Base-by-base conservation (phyloP, 2,113 vertebrate genomes). In the Phrynocephalus versicolor region DNA sequence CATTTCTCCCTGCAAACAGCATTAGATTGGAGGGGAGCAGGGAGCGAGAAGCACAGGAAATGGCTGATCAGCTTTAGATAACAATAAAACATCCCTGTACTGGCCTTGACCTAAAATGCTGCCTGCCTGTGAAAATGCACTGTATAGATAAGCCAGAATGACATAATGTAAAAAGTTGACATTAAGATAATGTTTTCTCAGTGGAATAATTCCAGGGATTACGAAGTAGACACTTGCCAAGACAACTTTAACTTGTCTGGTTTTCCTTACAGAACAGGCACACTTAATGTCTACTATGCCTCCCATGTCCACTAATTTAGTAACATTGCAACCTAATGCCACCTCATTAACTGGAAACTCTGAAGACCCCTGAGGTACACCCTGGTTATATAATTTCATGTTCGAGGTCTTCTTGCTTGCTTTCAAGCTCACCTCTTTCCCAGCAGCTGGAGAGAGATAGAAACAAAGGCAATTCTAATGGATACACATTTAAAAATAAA, bases 401-500 rank as follows among this genome's bases (percentile, higher is more conserved):
- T 39, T 85, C 72, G 62, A 30, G 45, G 33, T 60, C 18, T 73
- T 82, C 6, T 85, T 83, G n/a, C 23, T 88, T 88, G 51, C 41
- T 79, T 79, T 74, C 18, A 71, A 65, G 72, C 35, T 88, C 30
- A 87, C 18, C 33, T 88, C 62, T 85, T 83, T 55, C 15, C n/a
- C 6, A 84, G 39, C 78, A 9, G 69, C 83, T 86, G 72, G 84
- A 87, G 85, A 82, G 23, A 85, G 57, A 70, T 51, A 25, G 70
- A 4, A 58, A 14, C 27, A 81, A 75, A 14, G 65, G 39, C 85
- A 87, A 2, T 71, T 45, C 81, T 75, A 75, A 92, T 81, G 41
- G 88, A 87, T 21, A 72, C 10, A 69, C 12, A 45, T 37, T 88
- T n/a, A 85, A 87, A 64, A 21, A 67, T 89, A 85, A 9, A 74